Percentiles rank a stretch among this genome's conserved stretches.
Conservation (phyloP, 2,888 invertebrate species). For the Epinotia demarniana region DNA sequence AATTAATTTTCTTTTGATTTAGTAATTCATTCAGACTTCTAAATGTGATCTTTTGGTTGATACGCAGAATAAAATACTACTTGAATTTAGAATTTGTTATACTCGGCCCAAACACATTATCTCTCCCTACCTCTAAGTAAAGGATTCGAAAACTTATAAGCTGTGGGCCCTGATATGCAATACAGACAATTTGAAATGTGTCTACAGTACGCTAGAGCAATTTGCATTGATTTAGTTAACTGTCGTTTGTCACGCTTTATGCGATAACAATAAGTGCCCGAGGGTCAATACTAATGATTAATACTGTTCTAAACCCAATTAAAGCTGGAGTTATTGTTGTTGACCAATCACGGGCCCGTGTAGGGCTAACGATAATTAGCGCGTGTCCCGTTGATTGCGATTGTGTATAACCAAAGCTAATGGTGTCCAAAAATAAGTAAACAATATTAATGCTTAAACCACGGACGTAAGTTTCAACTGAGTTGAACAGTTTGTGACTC, state of each 20-base stretch:
- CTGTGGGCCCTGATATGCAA: no score
- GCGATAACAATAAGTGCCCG: background rate
- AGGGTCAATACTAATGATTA: constrained; percentile 15
- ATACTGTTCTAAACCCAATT: constrained; percentile 17
- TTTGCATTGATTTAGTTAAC: background rate
- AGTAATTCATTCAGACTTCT: no score
- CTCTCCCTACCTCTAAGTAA: no score
- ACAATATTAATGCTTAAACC: background rate
- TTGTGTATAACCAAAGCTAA: background rate
- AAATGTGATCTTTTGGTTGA: no score
- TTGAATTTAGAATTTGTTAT: no score
- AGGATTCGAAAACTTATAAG: no score
- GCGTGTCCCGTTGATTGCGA: background rate
- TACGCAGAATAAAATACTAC: no score
- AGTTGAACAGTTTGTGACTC: background rate
- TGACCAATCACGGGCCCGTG: constrained; percentile 10
- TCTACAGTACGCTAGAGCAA: background rate
- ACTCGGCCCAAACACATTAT: no score
- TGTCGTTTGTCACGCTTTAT: background rate
- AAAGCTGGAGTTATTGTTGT: constrained; percentile 16
- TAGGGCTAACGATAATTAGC: constrained; percentile 20
- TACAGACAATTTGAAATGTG: background rate
- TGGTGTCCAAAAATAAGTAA: background rate
- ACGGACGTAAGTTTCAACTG: background rate
- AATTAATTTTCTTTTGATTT: no score